Base-by-base conservation (phyloP, 92 coral and sea anemone species). In the Siderastrea radians region DNA sequence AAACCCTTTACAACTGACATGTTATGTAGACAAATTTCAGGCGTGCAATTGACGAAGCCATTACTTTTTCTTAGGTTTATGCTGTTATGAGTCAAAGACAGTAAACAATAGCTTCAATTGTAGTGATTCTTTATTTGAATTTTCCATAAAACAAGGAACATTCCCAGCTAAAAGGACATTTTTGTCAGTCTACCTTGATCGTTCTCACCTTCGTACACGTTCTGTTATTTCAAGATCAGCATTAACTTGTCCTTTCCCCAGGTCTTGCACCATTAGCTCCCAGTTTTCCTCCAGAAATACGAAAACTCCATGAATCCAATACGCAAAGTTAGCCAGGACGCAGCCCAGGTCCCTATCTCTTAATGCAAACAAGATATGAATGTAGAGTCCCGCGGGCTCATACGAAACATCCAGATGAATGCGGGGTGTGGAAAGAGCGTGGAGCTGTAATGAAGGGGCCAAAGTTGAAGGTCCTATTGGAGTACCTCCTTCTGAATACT, bases 251-350 rank as follows among this genome's bases (percentile, higher is more conserved):
- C 92, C 92, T 38, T 59, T 57, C 7, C 77, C 92, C 54, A 89
- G 43, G 50, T 89, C 92, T 47, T 53, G 46, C 26, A 84, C 84
- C 73, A 89, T 74, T 49, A 77, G 60, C 17, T 77, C 58, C 92
- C 92, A 89, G 81, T 89, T 89, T 58, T 54, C 67, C 80, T 89
- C 92, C 65, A 89, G 72, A 44, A 81, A 83, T 70, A 89, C 92
- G n/a, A 89, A 79, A 65, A 86, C 89, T 51, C 88, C 92, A 71
- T 89, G 87, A 48, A 89, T 84, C 85, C 82, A 81, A 14, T 74
- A 84, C 14, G 92, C 84, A 84, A 89, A 89, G 58, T 89, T 89
- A 44, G 84, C 77, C 51, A 61, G 59, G 9, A 89, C 52, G 16
- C 66, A 70, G 57, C 92, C 92, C 58, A 89, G 80, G 55, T 89